Evolutionary conservation across 2,888 invertebrate species (phyloP).

Genomic region (Zootermopsis nevadensis): DNA sequence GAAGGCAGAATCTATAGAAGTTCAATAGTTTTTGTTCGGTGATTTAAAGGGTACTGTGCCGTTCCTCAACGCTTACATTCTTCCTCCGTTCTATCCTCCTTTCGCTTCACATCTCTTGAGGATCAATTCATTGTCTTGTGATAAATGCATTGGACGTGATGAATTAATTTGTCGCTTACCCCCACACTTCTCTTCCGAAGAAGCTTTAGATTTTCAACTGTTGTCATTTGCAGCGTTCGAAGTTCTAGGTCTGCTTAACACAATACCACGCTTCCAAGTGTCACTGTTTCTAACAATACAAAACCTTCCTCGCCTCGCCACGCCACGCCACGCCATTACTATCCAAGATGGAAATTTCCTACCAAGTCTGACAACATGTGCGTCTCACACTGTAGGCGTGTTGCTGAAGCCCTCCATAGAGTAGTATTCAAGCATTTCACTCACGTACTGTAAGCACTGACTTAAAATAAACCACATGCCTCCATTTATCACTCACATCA

Average conservation of each 20-base stretch:
- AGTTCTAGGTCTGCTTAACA: neutral
- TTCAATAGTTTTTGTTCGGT: conserved; percentile 39
- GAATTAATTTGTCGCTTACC: conserved; percentile 47
- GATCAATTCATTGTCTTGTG: conserved; percentile 45
- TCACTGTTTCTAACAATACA: neutral
- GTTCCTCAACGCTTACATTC: neutral
- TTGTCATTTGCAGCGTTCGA: conserved; percentile 27
- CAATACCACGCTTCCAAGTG: conserved; percentile 1
- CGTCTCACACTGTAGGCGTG: too few relatives aligned
- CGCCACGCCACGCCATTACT: too few relatives aligned
- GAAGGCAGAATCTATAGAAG: conserved; percentile 29
- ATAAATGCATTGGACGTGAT: conserved; percentile 46
- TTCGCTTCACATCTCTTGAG: conserved; percentile 21
- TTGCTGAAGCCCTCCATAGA: too few relatives aligned
- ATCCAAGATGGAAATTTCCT: too few relatives aligned
- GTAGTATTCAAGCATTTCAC: too few relatives aligned
- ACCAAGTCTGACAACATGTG: too few relatives aligned
- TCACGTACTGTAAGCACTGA: too few relatives aligned
- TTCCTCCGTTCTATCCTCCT: neutral
- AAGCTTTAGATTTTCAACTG: conserved; percentile 21
- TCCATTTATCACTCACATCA: too few relatives aligned
- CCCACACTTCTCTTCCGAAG: conserved; percentile 25
- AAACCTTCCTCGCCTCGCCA: neutral
- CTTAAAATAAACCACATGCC: too few relatives aligned
- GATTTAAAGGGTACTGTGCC: conserved; percentile 20